Conservation (phyloP, 2,113 vertebrate species). For the Mustela nigripes region DNA sequence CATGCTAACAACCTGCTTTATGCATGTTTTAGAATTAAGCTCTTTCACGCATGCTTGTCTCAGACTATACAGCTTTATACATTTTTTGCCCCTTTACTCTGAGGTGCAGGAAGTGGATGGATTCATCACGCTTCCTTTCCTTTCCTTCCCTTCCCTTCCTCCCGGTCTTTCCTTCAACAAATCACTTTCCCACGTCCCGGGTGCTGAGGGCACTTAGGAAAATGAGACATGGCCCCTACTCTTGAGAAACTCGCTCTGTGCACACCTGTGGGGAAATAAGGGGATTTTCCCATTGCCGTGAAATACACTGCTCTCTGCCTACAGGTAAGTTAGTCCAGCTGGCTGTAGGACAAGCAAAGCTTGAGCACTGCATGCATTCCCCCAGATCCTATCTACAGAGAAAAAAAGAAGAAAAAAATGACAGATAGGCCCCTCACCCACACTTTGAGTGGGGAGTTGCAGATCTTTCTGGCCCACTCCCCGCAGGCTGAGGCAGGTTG, state of each 20-base stretch:
- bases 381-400: not conserved
- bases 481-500: not conserved
- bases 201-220: not conserved
- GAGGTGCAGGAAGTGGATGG: not conserved
- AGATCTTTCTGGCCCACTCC: not conserved
- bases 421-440: not conserved
- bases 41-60: not conserved
- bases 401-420: not conserved
- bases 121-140: not conserved
- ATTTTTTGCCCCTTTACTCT: not conserved
- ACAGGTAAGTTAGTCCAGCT: not conserved
- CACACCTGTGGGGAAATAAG: rapidly evolving
- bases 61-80: not conserved
- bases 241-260: not conserved
- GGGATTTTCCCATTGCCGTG: not conserved
- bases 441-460: too few relatives aligned
- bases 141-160: too few relatives aligned
- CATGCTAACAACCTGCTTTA: not conserved
- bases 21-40: not conserved
- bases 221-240: not conserved
- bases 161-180: not conserved
- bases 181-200: not conserved
- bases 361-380: rapidly evolving
- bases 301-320: not conserved
- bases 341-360: not conserved